These are phyloP conservation scores for Marisa cornuarietis DNA, from an alignment of 1,140 invertebrate genomes.

Conservation along the genomic window DNA sequence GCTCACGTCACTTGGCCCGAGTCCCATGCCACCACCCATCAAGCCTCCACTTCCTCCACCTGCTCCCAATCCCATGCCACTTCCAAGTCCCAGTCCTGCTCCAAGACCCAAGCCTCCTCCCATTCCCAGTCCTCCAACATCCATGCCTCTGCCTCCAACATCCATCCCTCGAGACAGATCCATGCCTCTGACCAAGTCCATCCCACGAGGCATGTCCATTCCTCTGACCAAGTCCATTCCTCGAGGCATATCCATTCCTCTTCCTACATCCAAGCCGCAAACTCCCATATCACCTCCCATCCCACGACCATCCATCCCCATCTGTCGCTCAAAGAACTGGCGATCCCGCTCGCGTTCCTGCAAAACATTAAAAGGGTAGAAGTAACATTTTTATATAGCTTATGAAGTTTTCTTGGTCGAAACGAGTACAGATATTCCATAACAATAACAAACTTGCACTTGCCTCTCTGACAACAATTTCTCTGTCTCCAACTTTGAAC, in stretches of 20 bases:
- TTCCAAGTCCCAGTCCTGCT: conserved; percentile 33
- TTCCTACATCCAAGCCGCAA: not conserved
- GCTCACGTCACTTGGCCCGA: conserved; percentile 44
- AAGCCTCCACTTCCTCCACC: conserved; percentile 31
- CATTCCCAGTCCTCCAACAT: conserved; percentile 28
- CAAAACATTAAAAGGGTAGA: conserved; percentile 2
- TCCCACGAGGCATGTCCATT: not conserved
- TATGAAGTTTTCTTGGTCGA: not conserved
- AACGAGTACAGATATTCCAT: not conserved
- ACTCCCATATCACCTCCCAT: conserved; percentile 11
- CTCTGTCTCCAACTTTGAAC: conserved; percentile 90
- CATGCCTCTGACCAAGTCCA: conserved; percentile 41
- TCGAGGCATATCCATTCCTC: conserved; percentile 18
- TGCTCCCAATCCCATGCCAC: conserved; percentile 52
- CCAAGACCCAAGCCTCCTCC: conserved; percentile 17
- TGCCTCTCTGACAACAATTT: conserved; percentile 94
- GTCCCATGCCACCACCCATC: conserved; percentile 25
- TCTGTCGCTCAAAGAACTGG: conserved; percentile 12
- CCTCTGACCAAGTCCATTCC: not conserved
- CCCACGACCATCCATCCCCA: conserved; percentile 7
- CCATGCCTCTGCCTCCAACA: conserved; percentile 20
- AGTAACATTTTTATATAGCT: not conserved
- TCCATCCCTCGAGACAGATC: conserved; percentile 38
- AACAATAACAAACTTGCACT: conserved; percentile 35
- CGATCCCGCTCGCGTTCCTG: conserved; percentile 20